Percentiles rank a stretch among this genome's conserved stretches.
phyloP scores from a whole-genome alignment of 2,888 invertebrate species.

The Crematogaster levior region DNA sequence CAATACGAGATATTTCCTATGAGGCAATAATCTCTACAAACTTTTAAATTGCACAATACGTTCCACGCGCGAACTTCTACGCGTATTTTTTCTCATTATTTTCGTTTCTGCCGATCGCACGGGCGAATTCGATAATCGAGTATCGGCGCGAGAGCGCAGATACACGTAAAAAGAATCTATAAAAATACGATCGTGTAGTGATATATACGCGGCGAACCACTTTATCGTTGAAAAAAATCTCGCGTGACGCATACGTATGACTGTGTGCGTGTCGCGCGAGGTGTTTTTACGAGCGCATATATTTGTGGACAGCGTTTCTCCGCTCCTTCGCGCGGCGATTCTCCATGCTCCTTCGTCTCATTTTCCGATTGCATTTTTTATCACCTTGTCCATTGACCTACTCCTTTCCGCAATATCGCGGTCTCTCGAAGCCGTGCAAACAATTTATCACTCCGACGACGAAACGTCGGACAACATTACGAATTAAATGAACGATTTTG shows the following conservation, averaged over 20 bases:
- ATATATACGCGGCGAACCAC: not conserved
- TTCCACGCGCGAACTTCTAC: not conserved
- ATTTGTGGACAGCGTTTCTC: slow-evolving; percentile 13
- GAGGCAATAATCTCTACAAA: not conserved
- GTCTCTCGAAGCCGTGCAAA: not conserved
- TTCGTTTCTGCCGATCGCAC: not conserved
- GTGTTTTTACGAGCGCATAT: slow-evolving; percentile 26
- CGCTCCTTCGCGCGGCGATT: not conserved
- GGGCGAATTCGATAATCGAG: not conserved
- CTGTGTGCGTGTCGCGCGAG: slow-evolving; percentile 15
- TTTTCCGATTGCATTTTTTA: slow-evolving; percentile 42
- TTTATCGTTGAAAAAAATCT: slow-evolving; percentile 40
- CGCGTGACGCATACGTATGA: slow-evolving; percentile 9
- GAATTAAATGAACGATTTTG: slow-evolving; percentile 2
- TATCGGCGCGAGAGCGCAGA: not conserved
- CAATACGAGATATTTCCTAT: not conserved
- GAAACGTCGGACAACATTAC: not conserved
- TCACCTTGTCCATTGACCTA: slow-evolving; percentile 32
- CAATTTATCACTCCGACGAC: slow-evolving; percentile 3
- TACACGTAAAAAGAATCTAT: slow-evolving; percentile 31
- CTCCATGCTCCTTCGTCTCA: not conserved
- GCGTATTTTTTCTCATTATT: no score
- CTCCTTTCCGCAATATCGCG: slow-evolving; percentile 20
- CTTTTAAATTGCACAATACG: not conserved
- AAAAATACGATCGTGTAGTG: not conserved